Evolutionary conservation across 1,140 invertebrate species (phyloP).

Genomic region (Dinothrombium tinctorium): DNA sequence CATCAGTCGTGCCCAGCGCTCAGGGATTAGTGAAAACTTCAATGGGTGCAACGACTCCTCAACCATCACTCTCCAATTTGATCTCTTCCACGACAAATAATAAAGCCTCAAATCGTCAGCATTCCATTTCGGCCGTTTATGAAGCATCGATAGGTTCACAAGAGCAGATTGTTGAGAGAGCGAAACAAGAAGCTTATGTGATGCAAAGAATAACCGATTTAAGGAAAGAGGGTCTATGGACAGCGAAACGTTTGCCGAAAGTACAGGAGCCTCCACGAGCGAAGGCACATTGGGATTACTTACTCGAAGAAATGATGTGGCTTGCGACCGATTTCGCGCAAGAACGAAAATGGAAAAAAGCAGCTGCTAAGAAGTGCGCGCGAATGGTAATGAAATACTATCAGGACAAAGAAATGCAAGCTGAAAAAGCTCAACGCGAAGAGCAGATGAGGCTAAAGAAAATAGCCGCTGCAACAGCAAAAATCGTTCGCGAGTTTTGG

Average conservation of each 20-base stretch:
- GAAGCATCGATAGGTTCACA: conserved; percentile 27
- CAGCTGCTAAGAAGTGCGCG: conserved; percentile 60
- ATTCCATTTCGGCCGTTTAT: conserved; percentile 27
- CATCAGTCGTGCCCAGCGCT: conserved; percentile 12
- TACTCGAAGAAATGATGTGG: conserved; percentile 97
- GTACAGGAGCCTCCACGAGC: conserved; percentile 60
- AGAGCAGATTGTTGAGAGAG: conserved; percentile 59
- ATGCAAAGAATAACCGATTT: conserved; percentile 63
- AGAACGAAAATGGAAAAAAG: conserved; percentile 92
- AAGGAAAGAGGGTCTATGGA: conserved; percentile 64
- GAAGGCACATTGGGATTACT: conserved; percentile 96
- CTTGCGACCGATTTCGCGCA: conserved; percentile 87
- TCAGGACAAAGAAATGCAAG: conserved; percentile 69
- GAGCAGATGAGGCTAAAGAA: conserved; percentile 60
- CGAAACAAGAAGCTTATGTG: conserved; percentile 79
- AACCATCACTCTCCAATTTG: background rate
- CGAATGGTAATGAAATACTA: conserved; percentile 83
- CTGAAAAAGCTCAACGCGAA: conserved; percentile 68
- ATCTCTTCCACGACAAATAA: background rate
- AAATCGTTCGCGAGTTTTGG: conserved; percentile 88
- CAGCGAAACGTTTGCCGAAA: conserved; percentile 69
- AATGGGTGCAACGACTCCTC: conserved; percentile 5
- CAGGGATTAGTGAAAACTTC: background rate
- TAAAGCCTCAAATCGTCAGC: conserved; percentile 13
- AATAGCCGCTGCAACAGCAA: conserved; percentile 68